Percentiles rank a stretch among this genome's conserved stretches.
Conservation (phyloP, 2,797 vertebrate genomes). For the Amphiprion clarkii region DNA sequence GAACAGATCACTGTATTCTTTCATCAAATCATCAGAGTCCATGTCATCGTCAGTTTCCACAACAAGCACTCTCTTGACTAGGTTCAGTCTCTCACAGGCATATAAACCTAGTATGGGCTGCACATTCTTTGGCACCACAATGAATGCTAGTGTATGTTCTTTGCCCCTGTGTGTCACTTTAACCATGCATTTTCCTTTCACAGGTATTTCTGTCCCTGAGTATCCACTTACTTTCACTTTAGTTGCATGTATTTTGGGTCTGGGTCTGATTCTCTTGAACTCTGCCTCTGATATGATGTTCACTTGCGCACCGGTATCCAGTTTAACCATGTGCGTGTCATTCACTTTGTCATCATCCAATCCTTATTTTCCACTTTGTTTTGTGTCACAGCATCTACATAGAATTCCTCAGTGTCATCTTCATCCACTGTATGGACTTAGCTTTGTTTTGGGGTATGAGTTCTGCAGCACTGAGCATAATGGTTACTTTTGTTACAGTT, state of each 20-base stretch:
- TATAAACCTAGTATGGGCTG: no score
- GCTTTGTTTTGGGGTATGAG: not conserved
- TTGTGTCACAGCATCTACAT: not conserved
- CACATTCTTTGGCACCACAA: no score
- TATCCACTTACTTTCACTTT: constrained; percentile 11
- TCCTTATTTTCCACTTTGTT: not conserved
- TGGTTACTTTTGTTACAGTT: constrained; percentile 21
- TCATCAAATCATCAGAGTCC: not conserved
- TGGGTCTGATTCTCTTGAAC: constrained; percentile 23
- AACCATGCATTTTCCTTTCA: no score
- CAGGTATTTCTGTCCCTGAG: no score
- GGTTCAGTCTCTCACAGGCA: not conserved
- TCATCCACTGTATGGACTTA: not conserved
- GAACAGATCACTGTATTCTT: not conserved
- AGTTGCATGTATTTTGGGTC: not conserved
- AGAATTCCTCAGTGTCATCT: not conserved
- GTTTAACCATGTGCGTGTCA: not conserved
- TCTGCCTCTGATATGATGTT: constrained; percentile 2
- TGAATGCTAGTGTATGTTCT: no score
- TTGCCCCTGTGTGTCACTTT: no score
- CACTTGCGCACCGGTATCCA: not conserved
- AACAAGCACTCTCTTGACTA: not conserved
- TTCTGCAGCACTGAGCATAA: not conserved
- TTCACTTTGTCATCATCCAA: constrained; percentile 4
- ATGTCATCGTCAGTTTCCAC: not conserved